phyloP scores from a whole-genome alignment of 2,888 invertebrate species.

The Acanthococcus lagerstroemiae region DNA sequence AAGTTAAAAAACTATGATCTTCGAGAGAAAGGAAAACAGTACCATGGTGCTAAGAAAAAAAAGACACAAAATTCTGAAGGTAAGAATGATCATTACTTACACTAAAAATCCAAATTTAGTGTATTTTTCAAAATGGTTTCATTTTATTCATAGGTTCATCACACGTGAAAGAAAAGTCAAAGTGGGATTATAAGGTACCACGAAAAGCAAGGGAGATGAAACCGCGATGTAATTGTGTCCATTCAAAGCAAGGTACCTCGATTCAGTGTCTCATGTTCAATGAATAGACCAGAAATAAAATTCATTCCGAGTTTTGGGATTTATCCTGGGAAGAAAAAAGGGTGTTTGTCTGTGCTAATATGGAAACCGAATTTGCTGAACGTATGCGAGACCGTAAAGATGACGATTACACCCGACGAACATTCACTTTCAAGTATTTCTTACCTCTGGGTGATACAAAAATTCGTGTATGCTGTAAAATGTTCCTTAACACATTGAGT shows the following conservation, averaged over 20 bases:
- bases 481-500: conserved; percentile 5
- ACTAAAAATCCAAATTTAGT: no score
- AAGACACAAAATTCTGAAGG: not conserved
- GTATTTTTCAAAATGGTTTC: no score
- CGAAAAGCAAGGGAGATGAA: not conserved
- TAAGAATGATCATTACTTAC: not conserved
- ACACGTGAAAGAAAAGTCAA: no score
- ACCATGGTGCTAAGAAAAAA: not conserved
- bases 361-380: not conserved
- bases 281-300: not conserved
- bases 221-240: not conserved
- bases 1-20: not conserved
- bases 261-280: not conserved
- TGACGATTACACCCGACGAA: not conserved
- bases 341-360: conserved; percentile 6
- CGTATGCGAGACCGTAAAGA: not conserved
- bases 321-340: conserved; percentile 4
- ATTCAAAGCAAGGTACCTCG: not conserved
- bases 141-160: no score
- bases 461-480: not conserved
- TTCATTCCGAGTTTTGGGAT: not conserved
- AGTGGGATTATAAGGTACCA: not conserved
- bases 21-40: not conserved
- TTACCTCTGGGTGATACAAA: not conserved
- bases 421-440: not conserved